Evolutionary conservation across 2,888 invertebrate species (phyloP).

Genomic region (Eilema caniola): DNA sequence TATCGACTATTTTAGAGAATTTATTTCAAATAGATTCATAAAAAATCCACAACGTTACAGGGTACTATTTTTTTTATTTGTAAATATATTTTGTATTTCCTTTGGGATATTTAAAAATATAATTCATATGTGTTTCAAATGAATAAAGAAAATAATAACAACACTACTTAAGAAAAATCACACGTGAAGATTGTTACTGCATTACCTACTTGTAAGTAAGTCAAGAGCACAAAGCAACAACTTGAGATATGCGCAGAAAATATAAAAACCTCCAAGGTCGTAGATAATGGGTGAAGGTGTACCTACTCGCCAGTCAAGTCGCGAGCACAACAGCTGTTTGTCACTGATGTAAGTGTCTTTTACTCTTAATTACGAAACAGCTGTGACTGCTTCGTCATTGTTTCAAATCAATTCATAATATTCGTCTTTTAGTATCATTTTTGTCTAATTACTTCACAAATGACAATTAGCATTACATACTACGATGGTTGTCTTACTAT

Average conservation of each 20-base stretch:
- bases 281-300: background rate
- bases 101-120: too few relatives aligned
- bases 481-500: too few relatives aligned
- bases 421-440: background rate
- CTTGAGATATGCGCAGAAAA: background rate
- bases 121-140: too few relatives aligned
- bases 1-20: too few relatives aligned
- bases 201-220: background rate
- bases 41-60: too few relatives aligned
- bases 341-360: background rate
- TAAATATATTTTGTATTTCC: too few relatives aligned
- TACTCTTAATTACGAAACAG: background rate
- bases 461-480: background rate
- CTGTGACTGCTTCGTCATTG: background rate
- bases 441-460: background rate
- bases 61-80: too few relatives aligned
- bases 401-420: background rate
- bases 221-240: background rate
- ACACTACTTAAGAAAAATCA: too few relatives aligned
- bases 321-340: background rate
- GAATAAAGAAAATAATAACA: too few relatives aligned
- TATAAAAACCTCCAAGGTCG: background rate
- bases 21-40: too few relatives aligned
- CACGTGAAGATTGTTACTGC: background rate
- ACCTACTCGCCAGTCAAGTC: background rate